Percentiles rank a stretch among this genome's conserved stretches.
Evolutionary conservation across 1,140 invertebrate species (phyloP).

Genomic region (Reticulitermes speratus): DNA sequence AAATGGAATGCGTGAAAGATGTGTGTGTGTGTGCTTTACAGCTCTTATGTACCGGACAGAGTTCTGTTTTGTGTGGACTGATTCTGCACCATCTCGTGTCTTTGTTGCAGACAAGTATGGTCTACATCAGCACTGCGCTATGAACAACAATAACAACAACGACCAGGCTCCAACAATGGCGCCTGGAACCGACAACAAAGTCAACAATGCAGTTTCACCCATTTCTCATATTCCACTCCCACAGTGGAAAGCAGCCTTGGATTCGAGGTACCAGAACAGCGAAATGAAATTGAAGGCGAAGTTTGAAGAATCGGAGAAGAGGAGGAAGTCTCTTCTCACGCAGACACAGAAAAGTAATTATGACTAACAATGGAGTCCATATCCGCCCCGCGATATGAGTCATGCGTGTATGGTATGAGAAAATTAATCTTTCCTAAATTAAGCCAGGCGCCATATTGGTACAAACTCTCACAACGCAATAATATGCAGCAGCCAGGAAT

Average conservation of each 20-base stretch:
- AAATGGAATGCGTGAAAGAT: too few relatives aligned
- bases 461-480: neutral
- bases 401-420: too few relatives aligned
- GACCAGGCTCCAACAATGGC: neutral
- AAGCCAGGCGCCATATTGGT: too few relatives aligned
- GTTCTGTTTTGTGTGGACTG: too few relatives aligned
- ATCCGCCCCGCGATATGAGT: too few relatives aligned
- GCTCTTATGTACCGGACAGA: too few relatives aligned
- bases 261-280: neutral
- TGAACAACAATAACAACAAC: neutral
- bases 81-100: neutral
- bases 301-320: conserved; percentile 66
- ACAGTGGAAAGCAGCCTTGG: neutral
- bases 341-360: conserved; percentile 64
- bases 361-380: too few relatives aligned
- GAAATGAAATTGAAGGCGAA: conserved; percentile 59
- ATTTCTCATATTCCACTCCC: conserved; percentile 9
- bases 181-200: neutral
- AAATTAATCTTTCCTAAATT: too few relatives aligned
- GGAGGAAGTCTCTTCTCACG: conserved; percentile 61
- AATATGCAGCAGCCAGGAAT: too few relatives aligned
- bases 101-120: neutral
- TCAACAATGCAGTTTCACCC: neutral
- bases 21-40: too few relatives aligned
- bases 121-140: neutral